phyloP scores from a whole-genome alignment of 2,797 vertebrate genomes.

The Thripadectes ignobilis region DNA sequence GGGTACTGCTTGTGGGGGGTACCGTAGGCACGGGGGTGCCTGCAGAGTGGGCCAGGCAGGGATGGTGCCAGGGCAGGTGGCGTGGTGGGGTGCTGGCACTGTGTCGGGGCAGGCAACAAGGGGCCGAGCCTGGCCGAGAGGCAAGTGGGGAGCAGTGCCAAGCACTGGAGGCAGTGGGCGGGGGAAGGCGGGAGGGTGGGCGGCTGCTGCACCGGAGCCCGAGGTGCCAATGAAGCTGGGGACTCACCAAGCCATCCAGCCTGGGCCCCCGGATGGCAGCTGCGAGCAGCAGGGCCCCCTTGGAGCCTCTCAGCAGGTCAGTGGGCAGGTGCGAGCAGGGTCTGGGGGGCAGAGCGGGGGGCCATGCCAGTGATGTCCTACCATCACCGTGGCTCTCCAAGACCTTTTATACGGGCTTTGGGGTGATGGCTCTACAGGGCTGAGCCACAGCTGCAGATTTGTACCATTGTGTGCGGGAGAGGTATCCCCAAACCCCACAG shows the following conservation, averaged over 20 bases:
- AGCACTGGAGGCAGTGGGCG: not conserved
- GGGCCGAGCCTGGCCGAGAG: not conserved
- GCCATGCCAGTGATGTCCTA: slow-evolving; percentile 1
- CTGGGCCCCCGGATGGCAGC: slow-evolving; percentile 46
- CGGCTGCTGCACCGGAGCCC: not conserved
- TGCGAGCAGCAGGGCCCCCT: slow-evolving; percentile 20
- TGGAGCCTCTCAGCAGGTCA: slow-evolving; percentile 72
- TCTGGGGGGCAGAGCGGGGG: not conserved
- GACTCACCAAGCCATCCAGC: not conserved
- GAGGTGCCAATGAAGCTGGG: slow-evolving; percentile 56
- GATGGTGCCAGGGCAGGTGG: not conserved
- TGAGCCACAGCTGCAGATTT: slow-evolving; percentile 51
- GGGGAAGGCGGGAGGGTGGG: slow-evolving; percentile 40
- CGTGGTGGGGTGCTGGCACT: not conserved
- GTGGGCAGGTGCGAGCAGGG: slow-evolving; percentile 52
- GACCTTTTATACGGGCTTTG: slow-evolving; percentile 69
- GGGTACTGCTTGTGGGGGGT: not conserved
- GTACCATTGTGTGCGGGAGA: not conserved
- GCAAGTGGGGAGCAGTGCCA: not conserved
- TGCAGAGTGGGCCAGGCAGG: not conserved
- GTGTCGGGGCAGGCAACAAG: not conserved
- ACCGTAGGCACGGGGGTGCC: not conserved
- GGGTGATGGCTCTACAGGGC: slow-evolving; percentile 47
- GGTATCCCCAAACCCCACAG: not conserved
- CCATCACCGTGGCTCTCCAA: slow-evolving; percentile 51